Base-by-base conservation (phyloP, 2,888 invertebrate species). In the Andrena bucephala region DNA sequence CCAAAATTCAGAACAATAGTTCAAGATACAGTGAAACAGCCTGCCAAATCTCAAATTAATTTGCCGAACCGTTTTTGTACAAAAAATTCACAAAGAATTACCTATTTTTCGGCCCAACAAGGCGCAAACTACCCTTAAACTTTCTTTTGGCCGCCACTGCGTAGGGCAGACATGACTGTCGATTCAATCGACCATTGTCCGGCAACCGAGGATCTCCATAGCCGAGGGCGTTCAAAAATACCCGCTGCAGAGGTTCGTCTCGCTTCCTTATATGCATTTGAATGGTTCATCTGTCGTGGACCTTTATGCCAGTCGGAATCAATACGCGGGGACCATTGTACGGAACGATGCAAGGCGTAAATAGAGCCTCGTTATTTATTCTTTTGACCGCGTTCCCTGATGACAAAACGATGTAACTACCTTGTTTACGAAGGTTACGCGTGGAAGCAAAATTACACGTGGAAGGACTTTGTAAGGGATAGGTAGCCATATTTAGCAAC, bases 211-310 rank as follows among this genome's bases (percentile, higher is more conserved):
- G 2, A 8, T 33, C 33, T 33, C 33, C 33, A 2, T 33, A 33
- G 33, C 8, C 1, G 33, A 33, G 8, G 33, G 13, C 6, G 1
- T 57, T 33, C 78, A 54, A 77, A 76, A 79, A 76, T 36, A 63
- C 36, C 3, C 24, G 8, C 0, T 16, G 33, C 29, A 13, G 24
- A 31, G 48, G 29, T 20, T 27, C 63, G 4, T 27, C 33, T 66
- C 50, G 20, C 7, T 31, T 3, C 63, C 63, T 69, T 79, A 65
- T 66, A 70, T 79, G 65, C 79, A 79, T 79, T 65, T 70, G 79
- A 77, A 79, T 77, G 59, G 59, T 16, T 77, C 52, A 27, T 78
- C 68, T 13, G 13, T 50, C 65, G 57, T 4, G 48, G 50, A 10
- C 65, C 65, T 69, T 13, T 50, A n/a, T 20, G 36, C 33, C 65